phyloP scores from a whole-genome alignment of 1,140 invertebrate genomes.

The Augochlora pura region DNA sequence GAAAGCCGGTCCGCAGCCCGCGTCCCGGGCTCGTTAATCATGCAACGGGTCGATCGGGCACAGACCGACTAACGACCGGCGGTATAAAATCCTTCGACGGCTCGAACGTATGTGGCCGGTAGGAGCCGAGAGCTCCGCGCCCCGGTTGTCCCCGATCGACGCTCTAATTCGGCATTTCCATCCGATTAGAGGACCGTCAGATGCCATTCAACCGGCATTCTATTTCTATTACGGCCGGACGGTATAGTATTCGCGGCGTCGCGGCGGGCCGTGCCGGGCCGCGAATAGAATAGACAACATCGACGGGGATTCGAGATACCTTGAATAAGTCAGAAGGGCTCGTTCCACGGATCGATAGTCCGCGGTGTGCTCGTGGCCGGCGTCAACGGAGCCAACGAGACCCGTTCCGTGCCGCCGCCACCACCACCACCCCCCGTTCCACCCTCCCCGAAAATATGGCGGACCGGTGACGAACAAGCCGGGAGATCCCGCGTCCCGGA shows the following conservation, averaged over 20 bases:
- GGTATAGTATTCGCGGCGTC: constrained; percentile 38
- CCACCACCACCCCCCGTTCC: too few species aligned
- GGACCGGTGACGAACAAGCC: too few species aligned
- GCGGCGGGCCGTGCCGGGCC: constrained; percentile 2
- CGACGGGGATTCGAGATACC: constrained; percentile 51
- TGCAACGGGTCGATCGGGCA: neutral
- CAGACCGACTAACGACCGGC: neutral
- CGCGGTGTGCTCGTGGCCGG: neutral
- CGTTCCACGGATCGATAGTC: constrained; percentile 51
- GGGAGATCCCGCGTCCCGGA: too few species aligned
- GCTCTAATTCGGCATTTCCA: constrained; percentile 45
- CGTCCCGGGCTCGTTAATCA: constrained; percentile 10
- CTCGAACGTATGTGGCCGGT: too few species aligned
- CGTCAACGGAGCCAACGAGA: neutral
- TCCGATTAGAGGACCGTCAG: constrained; percentile 40
- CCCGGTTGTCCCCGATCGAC: neutral
- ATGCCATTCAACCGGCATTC: constrained; percentile 45
- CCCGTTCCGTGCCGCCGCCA: neutral
- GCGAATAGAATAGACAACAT: constrained; percentile 59
- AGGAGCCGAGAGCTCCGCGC: too few species aligned
- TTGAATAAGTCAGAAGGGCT: constrained; percentile 64
- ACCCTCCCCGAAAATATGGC: too few species aligned
- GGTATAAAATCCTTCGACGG: constrained; percentile 30
- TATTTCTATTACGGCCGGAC: constrained; percentile 36
- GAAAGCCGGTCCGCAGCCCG: neutral